phyloP scores from a whole-genome alignment of 2,113 vertebrate genomes.

The Sinocyclocheilus anshuiensis region DNA sequence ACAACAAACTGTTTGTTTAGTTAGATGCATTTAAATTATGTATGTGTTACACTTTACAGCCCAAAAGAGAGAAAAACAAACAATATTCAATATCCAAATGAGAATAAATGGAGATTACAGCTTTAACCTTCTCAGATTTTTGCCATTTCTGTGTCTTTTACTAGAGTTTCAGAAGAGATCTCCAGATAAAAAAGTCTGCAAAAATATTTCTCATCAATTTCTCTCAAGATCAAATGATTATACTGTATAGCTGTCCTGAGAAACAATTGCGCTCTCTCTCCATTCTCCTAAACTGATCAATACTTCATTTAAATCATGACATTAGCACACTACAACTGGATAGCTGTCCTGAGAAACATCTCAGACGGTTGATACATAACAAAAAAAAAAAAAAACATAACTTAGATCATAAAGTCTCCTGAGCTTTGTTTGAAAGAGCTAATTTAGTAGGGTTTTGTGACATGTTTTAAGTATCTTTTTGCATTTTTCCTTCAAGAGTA shows the following conservation, averaged over 20 bases:
- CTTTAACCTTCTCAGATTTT: background rate
- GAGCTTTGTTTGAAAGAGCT: background rate
- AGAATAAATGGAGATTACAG: background rate
- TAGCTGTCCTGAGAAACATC: background rate
- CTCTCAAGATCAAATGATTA: background rate
- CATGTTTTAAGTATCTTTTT: background rate
- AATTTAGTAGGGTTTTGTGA: background rate
- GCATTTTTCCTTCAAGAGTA: background rate
- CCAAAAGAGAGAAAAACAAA: background rate
- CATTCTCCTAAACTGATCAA: constrained; percentile 87
- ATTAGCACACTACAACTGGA: constrained; percentile 79
- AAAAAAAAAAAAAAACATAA: background rate
- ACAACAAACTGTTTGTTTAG: constrained; percentile 35
- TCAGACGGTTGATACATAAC: background rate
- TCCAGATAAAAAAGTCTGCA: background rate
- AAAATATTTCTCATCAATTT: background rate
- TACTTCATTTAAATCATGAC: constrained; percentile 88
- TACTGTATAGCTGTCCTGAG: background rate
- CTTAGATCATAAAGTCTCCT: background rate
- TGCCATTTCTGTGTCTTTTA: background rate
- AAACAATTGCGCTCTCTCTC: constrained; percentile 80
- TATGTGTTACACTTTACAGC: background rate
- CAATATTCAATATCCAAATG: background rate
- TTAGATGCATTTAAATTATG: constrained; percentile 29
- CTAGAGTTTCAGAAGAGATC: background rate